Evolutionary conservation across 2,888 invertebrate genomes (phyloP).

Genomic region (Hypomecis punctinalis): DNA sequence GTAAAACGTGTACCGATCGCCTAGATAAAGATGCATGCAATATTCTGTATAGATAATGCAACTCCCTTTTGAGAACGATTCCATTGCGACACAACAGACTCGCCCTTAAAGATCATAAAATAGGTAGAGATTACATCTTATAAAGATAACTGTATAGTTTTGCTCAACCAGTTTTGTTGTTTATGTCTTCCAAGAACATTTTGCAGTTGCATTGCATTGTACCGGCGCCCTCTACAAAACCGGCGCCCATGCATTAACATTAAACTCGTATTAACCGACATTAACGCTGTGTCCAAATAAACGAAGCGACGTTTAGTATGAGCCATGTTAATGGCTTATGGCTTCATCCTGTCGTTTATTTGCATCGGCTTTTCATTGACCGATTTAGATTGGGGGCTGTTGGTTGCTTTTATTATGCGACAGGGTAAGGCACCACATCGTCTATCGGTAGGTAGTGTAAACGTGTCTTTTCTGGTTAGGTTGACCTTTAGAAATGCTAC

Average conservation of each 20-base stretch:
- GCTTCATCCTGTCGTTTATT: slow-evolving; percentile 40
- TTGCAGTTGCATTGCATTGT: slow-evolving; percentile 15
- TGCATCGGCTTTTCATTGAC: slow-evolving; percentile 44
- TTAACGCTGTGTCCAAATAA: slow-evolving; percentile 31
- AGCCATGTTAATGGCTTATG: slow-evolving; percentile 34
- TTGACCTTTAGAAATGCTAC: too few relatives aligned
- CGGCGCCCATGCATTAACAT: slow-evolving; percentile 22
- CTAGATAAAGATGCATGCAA: too few relatives aligned
- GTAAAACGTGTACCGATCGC: too few relatives aligned
- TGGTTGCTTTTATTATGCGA: slow-evolving; percentile 6
- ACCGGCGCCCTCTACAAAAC: slow-evolving; percentile 15
- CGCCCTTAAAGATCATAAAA: neutral
- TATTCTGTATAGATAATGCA: too few relatives aligned
- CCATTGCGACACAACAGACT: too few relatives aligned
- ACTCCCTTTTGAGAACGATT: too few relatives aligned
- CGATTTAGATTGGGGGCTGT: slow-evolving; percentile 20
- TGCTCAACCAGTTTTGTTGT: slow-evolving; percentile 8
- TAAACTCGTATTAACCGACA: slow-evolving; percentile 30
- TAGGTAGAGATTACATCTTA: too few relatives aligned
- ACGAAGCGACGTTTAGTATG: slow-evolving; percentile 31
- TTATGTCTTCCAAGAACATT: slow-evolving; percentile 10
- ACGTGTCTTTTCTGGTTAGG: too few relatives aligned
- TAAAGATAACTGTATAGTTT: neutral
- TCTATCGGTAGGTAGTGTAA: too few relatives aligned
- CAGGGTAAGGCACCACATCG: too few relatives aligned